A percentile compares a stretch with the other conserved stretches of the same genome.
phyloP scores from a whole-genome alignment of 2,113 vertebrate species.

The Elachura formosa region DNA sequence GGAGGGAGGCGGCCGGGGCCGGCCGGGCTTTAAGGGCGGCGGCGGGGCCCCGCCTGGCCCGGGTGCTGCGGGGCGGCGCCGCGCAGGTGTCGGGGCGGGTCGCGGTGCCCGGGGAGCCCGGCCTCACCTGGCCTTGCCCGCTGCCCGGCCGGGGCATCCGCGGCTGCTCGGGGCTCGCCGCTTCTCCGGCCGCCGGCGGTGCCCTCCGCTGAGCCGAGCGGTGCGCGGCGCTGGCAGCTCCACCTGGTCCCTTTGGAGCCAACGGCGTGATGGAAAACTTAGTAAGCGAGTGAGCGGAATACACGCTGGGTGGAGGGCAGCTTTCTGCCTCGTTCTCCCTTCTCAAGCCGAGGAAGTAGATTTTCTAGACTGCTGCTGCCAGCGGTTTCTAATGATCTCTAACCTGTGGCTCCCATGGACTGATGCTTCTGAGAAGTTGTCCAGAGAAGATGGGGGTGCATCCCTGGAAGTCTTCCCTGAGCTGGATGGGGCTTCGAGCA shows the following conservation, averaged over 20 bases:
- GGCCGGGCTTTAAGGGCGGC: neutral
- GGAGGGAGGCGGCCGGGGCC: accelerated
- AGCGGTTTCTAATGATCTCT: accelerated
- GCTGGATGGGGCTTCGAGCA: accelerated
- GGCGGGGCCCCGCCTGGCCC: neutral
- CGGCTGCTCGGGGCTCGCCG: neutral
- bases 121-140: neutral
- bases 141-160: too few relatives aligned
- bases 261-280: accelerated
- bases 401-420: neutral
- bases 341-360: neutral
- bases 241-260: accelerated
- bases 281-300: accelerated
- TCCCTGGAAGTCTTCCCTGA: neutral
- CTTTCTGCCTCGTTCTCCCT: neutral
- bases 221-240: accelerated
- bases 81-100: neutral
- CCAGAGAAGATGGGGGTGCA: neutral
- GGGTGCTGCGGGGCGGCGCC: neutral
- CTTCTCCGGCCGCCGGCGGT: accelerated
- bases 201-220: accelerated
- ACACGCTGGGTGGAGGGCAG: accelerated
- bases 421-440: neutral
- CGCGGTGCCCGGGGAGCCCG: neutral
- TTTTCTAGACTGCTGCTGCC: neutral